These are phyloP conservation scores for Myotis yumanensis DNA, from an alignment of 2,113 vertebrate genomes.

Conservation along the genomic window DNA sequence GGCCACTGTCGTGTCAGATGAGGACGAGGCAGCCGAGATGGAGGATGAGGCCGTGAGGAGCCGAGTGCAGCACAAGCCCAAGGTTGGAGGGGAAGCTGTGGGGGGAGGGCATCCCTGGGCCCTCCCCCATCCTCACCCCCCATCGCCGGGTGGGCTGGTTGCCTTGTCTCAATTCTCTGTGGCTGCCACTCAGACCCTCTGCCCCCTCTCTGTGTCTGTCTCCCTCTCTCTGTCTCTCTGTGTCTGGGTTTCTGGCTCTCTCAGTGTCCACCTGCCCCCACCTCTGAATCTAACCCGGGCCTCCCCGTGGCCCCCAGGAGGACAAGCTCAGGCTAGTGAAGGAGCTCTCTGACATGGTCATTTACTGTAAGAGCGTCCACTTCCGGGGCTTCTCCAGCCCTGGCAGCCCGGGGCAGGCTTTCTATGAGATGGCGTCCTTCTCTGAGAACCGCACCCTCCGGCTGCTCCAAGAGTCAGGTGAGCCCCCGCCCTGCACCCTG, in stretches of 20 bases:
- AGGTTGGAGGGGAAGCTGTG: constrained; percentile 78
- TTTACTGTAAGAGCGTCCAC: constrained; percentile 98
- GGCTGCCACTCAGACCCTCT: constrained; percentile 66
- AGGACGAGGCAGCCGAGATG: constrained; percentile 95
- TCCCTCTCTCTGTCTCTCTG: not conserved
- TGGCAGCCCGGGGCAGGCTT: constrained; percentile 82
- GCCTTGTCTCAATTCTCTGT: not conserved
- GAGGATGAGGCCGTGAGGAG: constrained; percentile 87
- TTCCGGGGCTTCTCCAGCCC: constrained; percentile 90
- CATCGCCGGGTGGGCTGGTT: not conserved
- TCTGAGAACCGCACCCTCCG: constrained; percentile 91
- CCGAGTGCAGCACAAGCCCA: constrained; percentile 81
- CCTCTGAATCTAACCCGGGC: constrained; percentile 56
- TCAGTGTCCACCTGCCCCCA: constrained; percentile 46
- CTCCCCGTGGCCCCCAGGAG: constrained; percentile 82
- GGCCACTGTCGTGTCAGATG: constrained; percentile 92
- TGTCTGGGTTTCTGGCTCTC: constrained; percentile 63
- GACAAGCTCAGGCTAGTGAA: constrained; percentile 92
- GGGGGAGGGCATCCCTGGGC: constrained; percentile 62
- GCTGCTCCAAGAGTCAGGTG: constrained; percentile 91
- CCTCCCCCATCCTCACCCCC: not conserved
- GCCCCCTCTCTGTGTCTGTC: constrained; percentile 53
- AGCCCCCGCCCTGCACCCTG: not conserved
- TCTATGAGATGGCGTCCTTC: constrained; percentile 95
- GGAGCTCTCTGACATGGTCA: constrained; percentile 92